phyloP scores from a whole-genome alignment of 1,140 invertebrate genomes.

The Caligus rogercresseyi region DNA sequence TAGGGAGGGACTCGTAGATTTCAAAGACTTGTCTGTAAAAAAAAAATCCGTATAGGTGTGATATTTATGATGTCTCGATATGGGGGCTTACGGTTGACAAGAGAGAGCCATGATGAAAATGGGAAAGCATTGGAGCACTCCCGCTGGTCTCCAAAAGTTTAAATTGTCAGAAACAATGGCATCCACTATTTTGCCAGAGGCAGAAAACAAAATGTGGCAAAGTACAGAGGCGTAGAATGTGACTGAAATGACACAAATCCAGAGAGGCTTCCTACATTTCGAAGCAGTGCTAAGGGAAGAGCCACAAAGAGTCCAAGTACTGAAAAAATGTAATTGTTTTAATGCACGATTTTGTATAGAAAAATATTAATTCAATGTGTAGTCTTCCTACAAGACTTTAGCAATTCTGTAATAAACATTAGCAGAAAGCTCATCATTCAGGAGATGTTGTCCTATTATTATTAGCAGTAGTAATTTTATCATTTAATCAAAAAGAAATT shows the following conservation, averaged over 20 bases:
- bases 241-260: constrained; percentile 72
- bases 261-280: constrained; percentile 72
- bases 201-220: constrained; percentile 27
- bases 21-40: constrained; percentile 71
- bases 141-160: constrained; percentile 61
- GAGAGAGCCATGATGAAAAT: constrained; percentile 88
- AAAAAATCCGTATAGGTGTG: constrained; percentile 21
- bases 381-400: too few relatives aligned
- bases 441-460: too few relatives aligned
- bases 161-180: constrained; percentile 55
- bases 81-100: constrained; percentile 60
- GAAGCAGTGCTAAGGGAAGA: constrained; percentile 68
- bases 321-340: constrained; percentile 17
- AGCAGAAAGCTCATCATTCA: too few relatives aligned
- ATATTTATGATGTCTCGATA: background rate
- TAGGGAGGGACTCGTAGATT: constrained; percentile 74
- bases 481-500: too few relatives aligned
- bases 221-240: constrained; percentile 75
- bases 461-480: too few relatives aligned
- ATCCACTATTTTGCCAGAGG: background rate
- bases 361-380: too few relatives aligned
- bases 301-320: constrained; percentile 62
- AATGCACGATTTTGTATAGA: background rate
- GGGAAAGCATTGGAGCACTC: constrained; percentile 70
- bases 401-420: too few relatives aligned